Evolutionary conservation across 2,797 vertebrate species (phyloP).

Genomic region (Delichon dasypus): DNA sequence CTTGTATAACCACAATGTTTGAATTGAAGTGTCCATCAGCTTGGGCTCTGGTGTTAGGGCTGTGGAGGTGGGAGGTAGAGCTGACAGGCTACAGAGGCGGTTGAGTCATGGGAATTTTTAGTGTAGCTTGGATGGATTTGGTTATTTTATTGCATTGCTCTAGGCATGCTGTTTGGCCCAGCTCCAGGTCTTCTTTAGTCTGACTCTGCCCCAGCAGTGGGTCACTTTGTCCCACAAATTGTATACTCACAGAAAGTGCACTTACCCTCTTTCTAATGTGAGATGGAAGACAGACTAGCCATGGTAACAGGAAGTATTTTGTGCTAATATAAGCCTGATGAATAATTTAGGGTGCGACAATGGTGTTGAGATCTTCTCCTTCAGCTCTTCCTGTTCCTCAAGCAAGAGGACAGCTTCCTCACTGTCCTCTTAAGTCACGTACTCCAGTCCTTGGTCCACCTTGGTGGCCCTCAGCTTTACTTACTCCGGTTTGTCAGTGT

Average conservation of each 20-base stretch:
- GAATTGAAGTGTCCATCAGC: neutral
- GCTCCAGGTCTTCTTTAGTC: conserved; percentile 3
- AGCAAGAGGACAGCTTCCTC: neutral
- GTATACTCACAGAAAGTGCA: neutral
- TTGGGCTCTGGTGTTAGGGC: neutral
- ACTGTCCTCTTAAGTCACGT: conserved; percentile 1
- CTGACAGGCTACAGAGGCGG: neutral
- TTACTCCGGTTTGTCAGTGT: conserved; percentile 14
- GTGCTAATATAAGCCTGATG: neutral
- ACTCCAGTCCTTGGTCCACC: conserved; percentile 25
- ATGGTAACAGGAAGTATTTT: neutral
- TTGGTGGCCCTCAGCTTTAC: conserved; percentile 54
- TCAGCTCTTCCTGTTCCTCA: neutral
- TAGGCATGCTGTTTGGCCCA: neutral
- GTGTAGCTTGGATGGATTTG: conserved; percentile 47
- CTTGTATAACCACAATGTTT: conserved; percentile 20
- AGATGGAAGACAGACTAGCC: neutral
- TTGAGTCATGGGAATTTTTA: conserved; percentile 58
- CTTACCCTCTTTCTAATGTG: neutral
- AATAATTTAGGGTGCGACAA: neutral
- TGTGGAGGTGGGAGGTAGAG: conserved; percentile 36
- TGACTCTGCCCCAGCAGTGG: neutral
- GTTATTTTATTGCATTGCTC: conserved; percentile 43
- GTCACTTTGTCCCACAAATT: conserved; percentile 10
- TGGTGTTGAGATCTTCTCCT: neutral